These are phyloP conservation scores for Diabrotica virgifera DNA, from an alignment of 1,140 invertebrate species.

Conservation along the genomic window DNA sequence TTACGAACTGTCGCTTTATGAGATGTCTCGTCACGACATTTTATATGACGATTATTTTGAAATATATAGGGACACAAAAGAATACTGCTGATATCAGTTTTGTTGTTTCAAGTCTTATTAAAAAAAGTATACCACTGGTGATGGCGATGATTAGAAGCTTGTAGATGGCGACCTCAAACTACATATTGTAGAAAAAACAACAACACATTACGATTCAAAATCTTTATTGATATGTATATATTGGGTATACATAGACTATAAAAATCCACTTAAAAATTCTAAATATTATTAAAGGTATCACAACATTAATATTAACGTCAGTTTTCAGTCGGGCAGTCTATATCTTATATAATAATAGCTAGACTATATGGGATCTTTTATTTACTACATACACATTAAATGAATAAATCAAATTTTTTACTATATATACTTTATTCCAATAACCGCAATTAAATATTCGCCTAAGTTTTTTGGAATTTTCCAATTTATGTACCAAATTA, in stretches of 20 bases:
- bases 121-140: no score
- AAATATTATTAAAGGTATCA: background rate
- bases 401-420: background rate
- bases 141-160: no score
- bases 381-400: background rate
- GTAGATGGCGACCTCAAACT: no score
- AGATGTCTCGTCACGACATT: no score
- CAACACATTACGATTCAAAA: background rate
- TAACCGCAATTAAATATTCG: background rate
- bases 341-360: background rate
- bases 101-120: no score
- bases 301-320: background rate
- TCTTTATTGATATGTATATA: constrained; percentile 1
- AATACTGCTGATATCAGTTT: no score
- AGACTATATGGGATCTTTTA: background rate
- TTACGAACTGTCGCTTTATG: no score
- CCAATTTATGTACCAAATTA: background rate
- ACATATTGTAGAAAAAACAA: no score
- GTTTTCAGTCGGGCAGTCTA: background rate
- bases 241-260: background rate
- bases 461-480: background rate
- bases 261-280: background rate
- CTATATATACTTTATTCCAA: background rate
- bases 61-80: no score
- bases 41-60: no score